Conservation (phyloP, 2,797 vertebrate species). For the Tachyglossus aculeatus region DNA sequence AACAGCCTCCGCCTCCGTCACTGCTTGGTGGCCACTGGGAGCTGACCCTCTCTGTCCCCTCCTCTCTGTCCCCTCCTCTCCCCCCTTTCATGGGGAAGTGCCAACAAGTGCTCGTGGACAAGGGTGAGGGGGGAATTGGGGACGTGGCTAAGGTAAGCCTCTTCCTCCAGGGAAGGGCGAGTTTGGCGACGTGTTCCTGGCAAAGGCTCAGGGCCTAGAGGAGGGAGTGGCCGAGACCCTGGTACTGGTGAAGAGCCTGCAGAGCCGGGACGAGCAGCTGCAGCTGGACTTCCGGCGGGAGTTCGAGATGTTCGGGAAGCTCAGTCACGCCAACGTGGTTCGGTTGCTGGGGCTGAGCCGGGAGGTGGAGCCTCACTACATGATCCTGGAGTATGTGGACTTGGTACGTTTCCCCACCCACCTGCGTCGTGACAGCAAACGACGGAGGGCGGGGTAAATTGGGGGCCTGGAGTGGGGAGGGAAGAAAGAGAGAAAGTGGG, state of each 20-base stretch:
- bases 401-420: slow-evolving; percentile 77
- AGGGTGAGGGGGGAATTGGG: too few species aligned
- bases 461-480: too few species aligned
- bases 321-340: slow-evolving; percentile 88
- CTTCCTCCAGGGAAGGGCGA: slow-evolving; percentile 86
- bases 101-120: too few species aligned
- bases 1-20: background rate
- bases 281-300: slow-evolving; percentile 92
- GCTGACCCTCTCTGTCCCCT: too few species aligned
- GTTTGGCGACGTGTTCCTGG: slow-evolving; percentile 96
- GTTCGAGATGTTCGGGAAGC: slow-evolving; percentile 94
- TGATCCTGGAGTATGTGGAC: slow-evolving; percentile 95
- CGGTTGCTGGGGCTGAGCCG: slow-evolving; percentile 91
- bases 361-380: slow-evolving; percentile 91
- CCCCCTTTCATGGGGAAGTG: too few species aligned
- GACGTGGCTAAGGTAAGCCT: background rate
- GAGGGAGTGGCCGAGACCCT: slow-evolving; percentile 84
- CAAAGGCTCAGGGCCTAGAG: slow-evolving; percentile 88
- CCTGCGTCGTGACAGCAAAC: background rate
- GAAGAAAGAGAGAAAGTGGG: accelerated
- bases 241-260: slow-evolving; percentile 94
- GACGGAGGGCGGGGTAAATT: background rate
- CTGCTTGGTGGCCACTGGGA: too few species aligned
- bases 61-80: background rate
- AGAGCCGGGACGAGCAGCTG: slow-evolving; percentile 88